These are phyloP conservation scores for Athalia cordata DNA, from an alignment of 2,888 invertebrate species.

Conservation along the genomic window DNA sequence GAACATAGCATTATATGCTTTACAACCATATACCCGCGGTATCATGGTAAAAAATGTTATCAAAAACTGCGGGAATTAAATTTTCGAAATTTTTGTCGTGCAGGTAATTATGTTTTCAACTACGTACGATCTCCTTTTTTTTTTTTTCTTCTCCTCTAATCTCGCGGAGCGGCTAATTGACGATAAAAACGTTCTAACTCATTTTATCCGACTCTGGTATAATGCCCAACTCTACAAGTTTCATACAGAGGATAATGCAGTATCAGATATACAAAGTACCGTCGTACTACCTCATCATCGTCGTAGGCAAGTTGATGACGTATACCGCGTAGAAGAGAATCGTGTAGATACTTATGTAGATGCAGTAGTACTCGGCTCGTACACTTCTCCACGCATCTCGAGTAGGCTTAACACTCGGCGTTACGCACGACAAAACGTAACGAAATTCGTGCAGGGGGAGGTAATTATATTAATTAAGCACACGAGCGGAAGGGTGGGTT, in stretches of 20 bases:
- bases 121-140: not conserved
- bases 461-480: conserved; percentile 37
- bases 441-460: conserved; percentile 18
- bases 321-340: too few species aligned
- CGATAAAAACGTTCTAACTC: conserved; percentile 21
- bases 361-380: too few species aligned
- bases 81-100: too few species aligned
- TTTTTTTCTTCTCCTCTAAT: not conserved
- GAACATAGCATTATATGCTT: too few species aligned
- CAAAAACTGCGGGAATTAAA: too few species aligned
- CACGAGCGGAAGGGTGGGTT: conserved; percentile 3
- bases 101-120: not conserved
- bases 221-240: not conserved
- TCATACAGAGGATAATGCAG: too few species aligned
- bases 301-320: too few species aligned
- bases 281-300: too few species aligned
- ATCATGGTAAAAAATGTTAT: too few species aligned
- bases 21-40: too few species aligned
- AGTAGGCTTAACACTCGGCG: conserved; percentile 21
- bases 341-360: too few species aligned
- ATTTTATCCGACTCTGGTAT: conserved; percentile 12
- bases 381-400: not conserved
- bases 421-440: conserved; percentile 12
- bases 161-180: conserved; percentile 17
- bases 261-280: too few species aligned